Conservation (phyloP, 1,140 invertebrate species). For the Lanistes nyassanus region DNA sequence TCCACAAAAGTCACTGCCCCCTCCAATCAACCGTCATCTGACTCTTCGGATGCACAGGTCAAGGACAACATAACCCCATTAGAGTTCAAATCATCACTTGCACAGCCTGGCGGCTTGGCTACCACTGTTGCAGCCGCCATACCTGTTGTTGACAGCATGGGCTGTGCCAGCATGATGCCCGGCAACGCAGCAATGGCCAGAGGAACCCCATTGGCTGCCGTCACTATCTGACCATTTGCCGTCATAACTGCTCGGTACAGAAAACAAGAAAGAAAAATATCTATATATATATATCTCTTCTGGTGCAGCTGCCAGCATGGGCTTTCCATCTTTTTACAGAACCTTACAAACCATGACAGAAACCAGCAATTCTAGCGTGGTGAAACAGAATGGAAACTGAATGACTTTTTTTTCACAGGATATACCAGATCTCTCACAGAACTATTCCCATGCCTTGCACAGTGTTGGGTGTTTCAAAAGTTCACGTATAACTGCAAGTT, state of each 20-base stretch:
- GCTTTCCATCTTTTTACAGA: too few relatives aligned
- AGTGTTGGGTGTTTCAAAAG: too few relatives aligned
- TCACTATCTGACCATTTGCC: conserved; percentile 37
- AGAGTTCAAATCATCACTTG: conserved; percentile 2
- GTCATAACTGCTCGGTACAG: conserved; percentile 28
- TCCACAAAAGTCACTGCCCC: background rate
- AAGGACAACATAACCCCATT: background rate
- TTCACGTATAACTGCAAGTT: too few relatives aligned
- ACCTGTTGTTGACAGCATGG: background rate
- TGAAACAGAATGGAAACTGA: too few relatives aligned
- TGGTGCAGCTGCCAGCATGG: too few relatives aligned
- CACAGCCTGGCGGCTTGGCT: background rate
- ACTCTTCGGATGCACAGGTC: background rate
- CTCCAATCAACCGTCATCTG: background rate
- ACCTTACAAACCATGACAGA: too few relatives aligned
- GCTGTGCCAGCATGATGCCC: background rate
- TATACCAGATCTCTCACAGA: too few relatives aligned
- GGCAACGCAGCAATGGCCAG: conserved; percentile 18
- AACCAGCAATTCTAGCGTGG: too few relatives aligned
- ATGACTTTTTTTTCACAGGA: too few relatives aligned
- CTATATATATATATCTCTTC: too few relatives aligned
- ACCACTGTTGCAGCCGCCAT: background rate
- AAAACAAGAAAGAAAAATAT: too few relatives aligned
- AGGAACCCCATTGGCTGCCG: conserved; percentile 23
- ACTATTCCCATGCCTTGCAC: too few relatives aligned